These are phyloP conservation scores for Geococcyx californianus DNA, from an alignment of 2,113 vertebrate species.

Conservation along the genomic window DNA sequence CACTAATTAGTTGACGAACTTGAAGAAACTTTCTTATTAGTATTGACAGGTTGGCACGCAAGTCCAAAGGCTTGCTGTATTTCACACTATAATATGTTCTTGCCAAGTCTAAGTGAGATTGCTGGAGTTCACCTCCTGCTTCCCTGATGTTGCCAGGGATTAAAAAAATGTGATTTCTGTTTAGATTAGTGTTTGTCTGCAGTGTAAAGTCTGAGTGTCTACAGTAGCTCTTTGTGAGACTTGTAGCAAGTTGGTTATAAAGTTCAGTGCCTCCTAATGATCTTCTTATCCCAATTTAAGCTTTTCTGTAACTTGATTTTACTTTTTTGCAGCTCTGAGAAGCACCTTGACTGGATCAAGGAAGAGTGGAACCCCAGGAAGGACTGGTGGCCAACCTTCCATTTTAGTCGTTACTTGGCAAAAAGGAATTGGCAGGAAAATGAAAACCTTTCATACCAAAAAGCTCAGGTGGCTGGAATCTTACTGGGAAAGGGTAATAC, in stretches of 20 bases:
- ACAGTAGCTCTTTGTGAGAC: neutral
- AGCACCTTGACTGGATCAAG: conserved; percentile 58
- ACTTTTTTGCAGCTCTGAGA: conserved; percentile 33
- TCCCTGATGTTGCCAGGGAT: neutral
- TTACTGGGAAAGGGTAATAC: conserved; percentile 80
- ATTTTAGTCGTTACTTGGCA: conserved; percentile 83
- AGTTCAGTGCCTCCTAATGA: neutral
- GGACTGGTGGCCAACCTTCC: conserved; percentile 88
- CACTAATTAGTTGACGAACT: neutral
- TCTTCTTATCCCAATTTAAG: neutral
- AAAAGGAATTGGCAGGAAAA: conserved; percentile 76
- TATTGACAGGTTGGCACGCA: neutral
- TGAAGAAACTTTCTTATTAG: neutral
- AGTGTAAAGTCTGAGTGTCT: neutral
- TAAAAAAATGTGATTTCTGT: neutral
- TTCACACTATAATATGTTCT: neutral
- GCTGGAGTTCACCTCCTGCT: neutral
- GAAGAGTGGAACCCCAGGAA: conserved; percentile 80
- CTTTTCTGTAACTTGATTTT: neutral
- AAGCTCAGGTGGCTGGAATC: conserved; percentile 74
- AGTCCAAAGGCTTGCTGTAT: neutral
- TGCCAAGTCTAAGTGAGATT: neutral
- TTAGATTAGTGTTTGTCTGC: neutral
- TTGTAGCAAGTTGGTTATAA: neutral
- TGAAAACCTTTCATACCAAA: conserved; percentile 73